phyloP scores from a whole-genome alignment of 2,888 invertebrate genomes.

The Agrilus mali region DNA sequence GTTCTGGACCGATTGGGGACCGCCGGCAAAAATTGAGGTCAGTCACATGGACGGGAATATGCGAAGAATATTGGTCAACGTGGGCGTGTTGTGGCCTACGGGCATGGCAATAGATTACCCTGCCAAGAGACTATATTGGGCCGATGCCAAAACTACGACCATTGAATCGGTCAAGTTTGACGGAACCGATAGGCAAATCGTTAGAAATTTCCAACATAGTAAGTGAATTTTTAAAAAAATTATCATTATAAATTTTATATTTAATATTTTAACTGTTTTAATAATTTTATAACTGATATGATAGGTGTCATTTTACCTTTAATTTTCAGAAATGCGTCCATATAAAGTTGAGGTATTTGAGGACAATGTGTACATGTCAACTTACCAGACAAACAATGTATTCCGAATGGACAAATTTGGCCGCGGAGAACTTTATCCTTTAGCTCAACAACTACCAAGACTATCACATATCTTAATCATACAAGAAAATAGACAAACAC shows the following conservation, averaged over 20 bases:
- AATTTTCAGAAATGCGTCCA: conserved; percentile 43
- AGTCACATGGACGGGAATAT: conserved; percentile 52
- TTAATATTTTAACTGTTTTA: too few species aligned
- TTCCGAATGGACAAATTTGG: conserved; percentile 56
- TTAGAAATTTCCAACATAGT: conserved; percentile 43
- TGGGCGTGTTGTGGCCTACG: conserved; percentile 56
- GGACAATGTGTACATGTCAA: conserved; percentile 53
- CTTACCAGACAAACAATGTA: conserved; percentile 49
- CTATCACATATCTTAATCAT: conserved; percentile 54
- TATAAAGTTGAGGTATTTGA: conserved; percentile 64
- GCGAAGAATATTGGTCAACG: conserved; percentile 37
- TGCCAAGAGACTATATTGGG: conserved; percentile 67
- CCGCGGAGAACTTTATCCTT: conserved; percentile 40
- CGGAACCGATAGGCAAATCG: conserved; percentile 51
- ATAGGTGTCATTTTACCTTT: too few species aligned
- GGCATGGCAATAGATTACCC: conserved; percentile 67
- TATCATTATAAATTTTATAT: background rate
- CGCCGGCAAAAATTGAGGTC: conserved; percentile 47
- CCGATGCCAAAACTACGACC: conserved; percentile 64
- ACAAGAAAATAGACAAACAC: conserved; percentile 51
- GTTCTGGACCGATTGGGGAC: conserved; percentile 67
- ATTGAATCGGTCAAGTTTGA: conserved; percentile 57
- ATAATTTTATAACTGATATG: too few species aligned
- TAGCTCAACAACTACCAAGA: conserved; percentile 41
- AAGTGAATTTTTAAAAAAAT: conserved; percentile 10